A percentile compares a stretch with the other conserved stretches of the same genome.
These are phyloP conservation scores for Erebia palarica DNA, from an alignment of 2,888 invertebrate genomes.

Conservation along the genomic window DNA sequence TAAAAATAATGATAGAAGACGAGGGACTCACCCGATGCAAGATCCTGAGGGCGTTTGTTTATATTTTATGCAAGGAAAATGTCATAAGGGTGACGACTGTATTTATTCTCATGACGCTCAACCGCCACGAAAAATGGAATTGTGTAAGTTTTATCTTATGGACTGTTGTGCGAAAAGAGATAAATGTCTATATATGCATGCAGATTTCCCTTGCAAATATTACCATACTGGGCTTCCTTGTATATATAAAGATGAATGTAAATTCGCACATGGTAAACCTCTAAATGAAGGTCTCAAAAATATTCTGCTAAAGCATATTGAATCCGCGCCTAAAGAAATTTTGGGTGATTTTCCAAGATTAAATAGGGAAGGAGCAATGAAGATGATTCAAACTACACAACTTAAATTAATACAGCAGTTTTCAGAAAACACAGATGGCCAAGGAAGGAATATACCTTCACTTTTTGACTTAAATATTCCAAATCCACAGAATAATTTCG, in stretches of 20 bases:
- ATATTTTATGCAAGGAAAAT: constrained; percentile 94
- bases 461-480: constrained; percentile 76
- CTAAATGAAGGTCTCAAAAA: constrained; percentile 90
- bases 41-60: constrained; percentile 89
- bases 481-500: constrained; percentile 61
- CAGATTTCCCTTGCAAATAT: constrained; percentile 98
- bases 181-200: constrained; percentile 97
- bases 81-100: constrained; percentile 92
- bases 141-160: constrained; percentile 98
- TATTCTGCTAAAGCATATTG: constrained; percentile 88
- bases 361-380: constrained; percentile 88
- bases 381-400: constrained; percentile 79
- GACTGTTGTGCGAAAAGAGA: constrained; percentile 97
- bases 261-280: constrained; percentile 95
- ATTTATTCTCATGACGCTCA: constrained; percentile 92
- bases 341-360: constrained; percentile 94
- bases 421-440: constrained; percentile 59
- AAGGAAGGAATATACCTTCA: constrained; percentile 70
- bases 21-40: constrained; percentile 83
- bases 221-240: constrained; percentile 96
- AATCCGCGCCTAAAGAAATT: constrained; percentile 95
- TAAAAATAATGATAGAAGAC: constrained; percentile 77
- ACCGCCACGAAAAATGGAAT: constrained; percentile 93
- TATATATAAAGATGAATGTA: constrained; percentile 91
- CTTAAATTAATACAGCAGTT: constrained; percentile 71